Conservation (phyloP, 2,888 invertebrate genomes). For the Venustoraphidia nigricollis region DNA sequence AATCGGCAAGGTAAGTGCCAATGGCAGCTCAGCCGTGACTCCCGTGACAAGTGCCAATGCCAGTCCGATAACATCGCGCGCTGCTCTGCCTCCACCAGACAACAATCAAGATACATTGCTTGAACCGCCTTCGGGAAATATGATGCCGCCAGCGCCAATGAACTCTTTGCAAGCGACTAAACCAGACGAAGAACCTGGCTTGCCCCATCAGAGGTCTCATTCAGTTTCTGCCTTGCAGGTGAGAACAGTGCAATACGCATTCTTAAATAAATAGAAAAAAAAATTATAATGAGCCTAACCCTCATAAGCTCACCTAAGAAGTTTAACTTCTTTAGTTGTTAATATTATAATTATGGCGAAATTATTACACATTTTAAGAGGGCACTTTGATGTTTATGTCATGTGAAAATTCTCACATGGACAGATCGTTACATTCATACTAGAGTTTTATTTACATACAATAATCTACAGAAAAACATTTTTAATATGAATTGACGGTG, state of each 20-base stretch:
- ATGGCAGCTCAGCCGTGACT: slow-evolving; percentile 48
- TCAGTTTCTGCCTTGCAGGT: slow-evolving; percentile 41
- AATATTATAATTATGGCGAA: no score
- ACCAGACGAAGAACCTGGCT: slow-evolving; percentile 28
- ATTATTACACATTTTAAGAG: no score
- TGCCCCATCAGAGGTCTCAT: slow-evolving; percentile 45
- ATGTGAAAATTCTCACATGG: no score
- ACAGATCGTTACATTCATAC: no score
- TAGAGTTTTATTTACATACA: no score
- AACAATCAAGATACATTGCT: slow-evolving; percentile 27
- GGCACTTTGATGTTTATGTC: no score
- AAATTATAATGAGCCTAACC: no score
- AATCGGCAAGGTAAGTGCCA: slow-evolving; percentile 43
- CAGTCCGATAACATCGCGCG: slow-evolving; percentile 62
- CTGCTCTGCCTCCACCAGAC: slow-evolving; percentile 36
- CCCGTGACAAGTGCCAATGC: slow-evolving; percentile 80
- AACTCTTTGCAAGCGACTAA: slow-evolving; percentile 13
- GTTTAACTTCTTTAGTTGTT: no score
- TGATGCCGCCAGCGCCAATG: slow-evolving; percentile 23
- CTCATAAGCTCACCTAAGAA: no score
- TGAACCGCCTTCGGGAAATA: slow-evolving; percentile 28
- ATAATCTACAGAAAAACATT: no score
- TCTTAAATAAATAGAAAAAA: no score
- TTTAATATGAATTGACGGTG: no score
- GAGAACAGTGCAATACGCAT: slow-evolving; percentile 7